Evolutionary conservation across 30 jellyfish, hydroid and myxozoan genomes (phyloP).

Genomic region (Aurelia coerulea): DNA sequence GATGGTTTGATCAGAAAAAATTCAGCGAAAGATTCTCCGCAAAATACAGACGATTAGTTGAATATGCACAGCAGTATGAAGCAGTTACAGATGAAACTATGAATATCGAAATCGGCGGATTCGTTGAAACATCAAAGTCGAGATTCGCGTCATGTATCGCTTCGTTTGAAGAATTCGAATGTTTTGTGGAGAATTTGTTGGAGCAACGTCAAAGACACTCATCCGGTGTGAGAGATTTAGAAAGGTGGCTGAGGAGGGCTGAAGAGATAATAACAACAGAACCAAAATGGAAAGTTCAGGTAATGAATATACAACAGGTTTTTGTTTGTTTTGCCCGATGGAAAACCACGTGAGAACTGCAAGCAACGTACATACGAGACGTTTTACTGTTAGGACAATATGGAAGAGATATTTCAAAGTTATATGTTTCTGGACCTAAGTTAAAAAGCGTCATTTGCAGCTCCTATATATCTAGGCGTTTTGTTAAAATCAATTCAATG

Average conservation of each 20-base stretch:
- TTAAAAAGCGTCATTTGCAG: too few species aligned
- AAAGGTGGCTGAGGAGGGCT: constrained; percentile 66
- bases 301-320: background rate
- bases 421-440: too few species aligned
- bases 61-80: constrained; percentile 23
- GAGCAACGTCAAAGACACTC: constrained; percentile 5
- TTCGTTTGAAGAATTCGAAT: constrained; percentile 26
- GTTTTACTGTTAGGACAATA: too few species aligned
- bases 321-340: background rate
- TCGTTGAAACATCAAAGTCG: constrained; percentile 8
- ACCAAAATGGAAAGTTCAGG: constrained; percentile 76
- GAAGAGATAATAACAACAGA: constrained; percentile 54
- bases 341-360: too few species aligned
- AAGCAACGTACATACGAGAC: too few species aligned
- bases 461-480: too few species aligned
- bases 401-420: too few species aligned
- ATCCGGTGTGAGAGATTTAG: constrained; percentile 20
- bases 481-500: too few species aligned
- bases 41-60: constrained; percentile 38
- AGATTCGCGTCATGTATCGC: constrained; percentile 40
- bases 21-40: constrained; percentile 62
- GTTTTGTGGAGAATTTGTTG: constrained; percentile 1
- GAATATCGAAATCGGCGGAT: constrained; percentile 1
- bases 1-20: constrained; percentile 75
- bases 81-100: constrained; percentile 13